Evolutionary conservation across 2,113 vertebrate species (phyloP).

Genomic region (Coturnix japonica): DNA sequence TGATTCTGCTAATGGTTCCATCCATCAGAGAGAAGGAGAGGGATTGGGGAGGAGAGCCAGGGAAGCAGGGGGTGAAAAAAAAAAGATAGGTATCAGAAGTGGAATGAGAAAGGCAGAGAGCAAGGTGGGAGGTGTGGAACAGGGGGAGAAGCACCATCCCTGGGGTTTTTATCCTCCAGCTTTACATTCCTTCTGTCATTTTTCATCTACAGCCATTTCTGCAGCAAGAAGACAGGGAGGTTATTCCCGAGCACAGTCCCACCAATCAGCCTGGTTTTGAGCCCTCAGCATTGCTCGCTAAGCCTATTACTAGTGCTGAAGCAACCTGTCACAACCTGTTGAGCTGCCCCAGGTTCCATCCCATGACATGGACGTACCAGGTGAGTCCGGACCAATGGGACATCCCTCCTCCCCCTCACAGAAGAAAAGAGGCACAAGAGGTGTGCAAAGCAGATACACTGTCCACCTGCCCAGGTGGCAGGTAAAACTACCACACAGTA

Average conservation of each 20-base stretch:
- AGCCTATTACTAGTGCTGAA: neutral
- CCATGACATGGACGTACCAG: neutral
- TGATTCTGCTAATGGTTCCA: conserved; percentile 84
- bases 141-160: neutral
- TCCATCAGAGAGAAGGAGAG: conserved; percentile 77
- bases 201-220: neutral
- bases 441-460: neutral
- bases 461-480: neutral
- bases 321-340: neutral
- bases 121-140: neutral
- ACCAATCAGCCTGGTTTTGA: neutral
- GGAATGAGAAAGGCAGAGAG: neutral
- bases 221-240: neutral
- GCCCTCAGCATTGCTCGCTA: neutral
- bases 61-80: neutral
- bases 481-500: neutral
- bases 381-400: neutral
- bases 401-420: neutral
- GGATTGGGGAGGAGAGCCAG: neutral
- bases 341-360: neutral
- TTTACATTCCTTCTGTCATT: neutral
- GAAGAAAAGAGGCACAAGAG: neutral
- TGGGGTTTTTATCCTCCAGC: neutral
- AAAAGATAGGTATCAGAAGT: neutral
- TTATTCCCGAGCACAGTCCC: neutral